Percentiles rank a stretch among this genome's conserved stretches.
phyloP scores from a whole-genome alignment of 2,113 vertebrate species.

The Macroglossus sobrinus region DNA sequence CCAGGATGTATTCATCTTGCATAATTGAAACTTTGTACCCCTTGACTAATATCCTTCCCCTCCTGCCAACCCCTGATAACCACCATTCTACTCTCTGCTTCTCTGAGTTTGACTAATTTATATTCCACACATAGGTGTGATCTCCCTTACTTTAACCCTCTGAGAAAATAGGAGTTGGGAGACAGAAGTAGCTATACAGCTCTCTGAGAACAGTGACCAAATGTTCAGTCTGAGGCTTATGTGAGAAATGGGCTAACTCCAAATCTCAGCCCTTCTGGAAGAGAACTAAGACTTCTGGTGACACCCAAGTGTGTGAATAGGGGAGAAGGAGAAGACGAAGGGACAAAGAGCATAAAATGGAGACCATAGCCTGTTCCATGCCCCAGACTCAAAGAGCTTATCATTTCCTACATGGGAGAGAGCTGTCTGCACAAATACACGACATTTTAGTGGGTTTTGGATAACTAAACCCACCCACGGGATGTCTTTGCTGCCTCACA shows the following conservation, averaged over 20 bases:
- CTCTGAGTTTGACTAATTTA: background rate
- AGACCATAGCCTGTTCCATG: accelerated
- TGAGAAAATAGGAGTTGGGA: background rate
- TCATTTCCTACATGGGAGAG: background rate
- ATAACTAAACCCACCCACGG: background rate
- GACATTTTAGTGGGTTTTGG: background rate
- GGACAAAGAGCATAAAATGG: background rate
- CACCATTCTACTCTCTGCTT: background rate
- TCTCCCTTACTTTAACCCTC: background rate
- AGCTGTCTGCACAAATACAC: background rate
- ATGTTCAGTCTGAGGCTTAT: background rate
- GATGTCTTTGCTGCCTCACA: accelerated
- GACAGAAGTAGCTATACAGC: background rate
- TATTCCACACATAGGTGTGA: background rate
- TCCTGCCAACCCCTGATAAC: background rate
- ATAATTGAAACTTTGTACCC: background rate
- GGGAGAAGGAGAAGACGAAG: background rate
- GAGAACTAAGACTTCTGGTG: background rate
- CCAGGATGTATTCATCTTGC: background rate
- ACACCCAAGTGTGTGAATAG: background rate
- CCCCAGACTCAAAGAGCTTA: background rate
- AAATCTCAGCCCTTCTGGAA: background rate
- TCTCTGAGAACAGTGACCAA: background rate
- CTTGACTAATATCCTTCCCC: background rate
- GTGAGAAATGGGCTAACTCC: background rate